Base-by-base conservation (phyloP, 2,113 vertebrate species). In the Delphinus delphis region DNA sequence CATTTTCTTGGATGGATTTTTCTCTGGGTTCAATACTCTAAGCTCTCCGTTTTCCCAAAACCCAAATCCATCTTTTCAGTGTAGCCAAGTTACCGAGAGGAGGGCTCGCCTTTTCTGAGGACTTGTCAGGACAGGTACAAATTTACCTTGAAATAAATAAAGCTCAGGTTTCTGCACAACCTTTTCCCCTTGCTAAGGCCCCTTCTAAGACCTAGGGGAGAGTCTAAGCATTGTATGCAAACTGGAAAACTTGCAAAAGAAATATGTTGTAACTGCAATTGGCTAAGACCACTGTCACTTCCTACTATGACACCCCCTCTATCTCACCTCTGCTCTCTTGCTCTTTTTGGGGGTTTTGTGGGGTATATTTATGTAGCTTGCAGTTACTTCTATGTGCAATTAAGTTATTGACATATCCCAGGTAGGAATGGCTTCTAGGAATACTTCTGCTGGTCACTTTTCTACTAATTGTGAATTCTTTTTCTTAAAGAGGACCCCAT, bases 1-100 rank as follows among this genome's bases (percentile, higher is more conserved):
- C 67, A 87, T 89, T 81, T 82, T 84, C 21, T 80, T 73, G 33
- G 44, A 58, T 81, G 23, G 23, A 53, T 55, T 96, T 96, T 92
- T 70, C 21, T 41, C 8, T 92, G 53, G 9, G 11, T 63, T 88
- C 41, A 73, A 25, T 50, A 89, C 26, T 93, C 41, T n/a, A 85
- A 93, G n/a, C 12, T 87, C 8, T 10, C 21, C 67, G 0, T 47
- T 71, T 93, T 94, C 11, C 84, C 23, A 47, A 81, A 62, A 44
- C 31, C 33, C 60, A n/a, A 71, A 63, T 88, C 67, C 9, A 26
- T 70, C 14, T 55, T 71, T 55, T 82, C 6, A 77, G 33, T 81
- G 33, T 82, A 82, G 28, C 18, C 28, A 82, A 71, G 26, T 76
- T n/a, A 88, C 33, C 33, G 3, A 76, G 65, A 38, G 60, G 8